Evolutionary conservation across 2,888 invertebrate species (phyloP), one percentile per base, ranked within the genome.

Genomic region (Onchidella celtica): DNA sequence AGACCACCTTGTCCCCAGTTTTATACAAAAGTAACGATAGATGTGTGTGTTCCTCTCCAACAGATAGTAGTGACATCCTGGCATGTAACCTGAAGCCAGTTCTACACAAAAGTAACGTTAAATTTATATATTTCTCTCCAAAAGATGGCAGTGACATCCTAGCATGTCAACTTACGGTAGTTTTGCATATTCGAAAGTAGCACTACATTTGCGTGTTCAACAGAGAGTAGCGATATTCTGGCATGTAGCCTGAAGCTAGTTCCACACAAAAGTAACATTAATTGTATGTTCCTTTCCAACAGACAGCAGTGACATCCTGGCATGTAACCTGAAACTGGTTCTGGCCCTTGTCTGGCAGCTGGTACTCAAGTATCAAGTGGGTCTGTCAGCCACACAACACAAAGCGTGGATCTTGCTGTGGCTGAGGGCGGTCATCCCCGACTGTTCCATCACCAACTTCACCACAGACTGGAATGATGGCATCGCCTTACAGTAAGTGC

Each of bases 381-480:
- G 98, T 78, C 95, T 97, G 89, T 97, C 98, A 92, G 88, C 98
- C 94, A 98, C 98, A 94, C 99, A 99, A 85, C 98, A 99, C 76
- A 96, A 98, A 94, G 98, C 98, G 93, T 95, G 99, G 90, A 98
- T 99, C 97, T 94, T 99, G 90, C 97, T 98, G 65, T 99, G 99
- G 99, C 95, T 99, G 24, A 92, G 95, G 89, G 94, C 94, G 6
- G 95, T 94, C n/a, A 90, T 95, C 6, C 95, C 95, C 1, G 94
- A 94, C 77, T 93, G 94, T 79, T 90, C 93, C 66, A 92, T 95
- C 40, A 92, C 92, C 32, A 99, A 99, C 94, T 95, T 99, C 91
- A 98, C 98, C 21, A 97, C 97, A 0, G 98, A 99, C 93, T 99
- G 99, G 99, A 99, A 99, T 94, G 97, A 97, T 87, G 99, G 99